phyloP scores from a whole-genome alignment of 2,888 invertebrate genomes.

The Boloria selene region DNA sequence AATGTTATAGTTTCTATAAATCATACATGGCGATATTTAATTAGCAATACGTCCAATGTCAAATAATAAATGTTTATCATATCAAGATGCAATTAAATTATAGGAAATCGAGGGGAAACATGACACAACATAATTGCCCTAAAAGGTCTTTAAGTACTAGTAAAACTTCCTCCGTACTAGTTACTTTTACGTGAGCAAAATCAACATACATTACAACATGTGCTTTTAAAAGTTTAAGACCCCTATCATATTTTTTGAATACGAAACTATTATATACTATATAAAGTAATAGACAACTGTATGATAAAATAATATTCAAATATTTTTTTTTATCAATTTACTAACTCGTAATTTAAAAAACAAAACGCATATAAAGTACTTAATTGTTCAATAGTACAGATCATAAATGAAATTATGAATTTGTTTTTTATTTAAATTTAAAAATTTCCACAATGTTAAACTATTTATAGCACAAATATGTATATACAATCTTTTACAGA shows the following conservation, averaged over 20 bases:
- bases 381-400: background rate
- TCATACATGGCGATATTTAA: conserved; percentile 33
- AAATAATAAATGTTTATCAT: conserved; percentile 41
- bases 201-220: background rate
- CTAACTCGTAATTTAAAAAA: too few relatives aligned
- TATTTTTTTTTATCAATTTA: too few relatives aligned
- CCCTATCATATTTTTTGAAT: conserved; percentile 1
- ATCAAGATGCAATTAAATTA: conserved; percentile 37
- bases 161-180: background rate
- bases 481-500: conserved; percentile 3
- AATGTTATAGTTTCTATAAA: conserved; percentile 21
- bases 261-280: background rate
- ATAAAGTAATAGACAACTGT: background rate
- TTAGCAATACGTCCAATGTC: conserved; percentile 40
- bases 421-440: too few relatives aligned
- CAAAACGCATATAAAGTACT: too few relatives aligned
- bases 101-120: conserved; percentile 33
- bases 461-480: conserved; percentile 5
- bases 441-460: too few relatives aligned
- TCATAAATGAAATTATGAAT: background rate
- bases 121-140: conserved; percentile 24
- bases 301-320: too few relatives aligned
- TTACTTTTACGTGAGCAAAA: conserved; percentile 12
- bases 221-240: background rate
- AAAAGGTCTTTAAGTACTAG: conserved; percentile 14